Evolutionary conservation across 64 coral and sea anemone species (phyloP).

Genomic region (Montipora foliosa): DNA sequence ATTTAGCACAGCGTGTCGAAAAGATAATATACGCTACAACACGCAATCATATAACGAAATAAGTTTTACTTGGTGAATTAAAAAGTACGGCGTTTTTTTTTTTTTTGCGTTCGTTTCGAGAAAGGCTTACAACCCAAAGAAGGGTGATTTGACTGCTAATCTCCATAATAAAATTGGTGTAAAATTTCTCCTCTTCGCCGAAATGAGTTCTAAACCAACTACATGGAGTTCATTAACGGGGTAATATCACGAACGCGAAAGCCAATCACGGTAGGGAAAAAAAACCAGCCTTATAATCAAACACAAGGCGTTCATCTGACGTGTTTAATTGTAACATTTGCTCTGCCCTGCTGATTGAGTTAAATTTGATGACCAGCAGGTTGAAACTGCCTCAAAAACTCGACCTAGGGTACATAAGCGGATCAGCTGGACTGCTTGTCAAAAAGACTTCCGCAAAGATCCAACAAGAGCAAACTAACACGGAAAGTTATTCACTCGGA

Average conservation of each 20-base stretch:
- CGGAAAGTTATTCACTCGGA: neutral
- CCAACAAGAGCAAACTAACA: neutral
- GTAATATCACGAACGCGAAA: neutral
- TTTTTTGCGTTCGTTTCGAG: neutral
- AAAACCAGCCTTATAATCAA: conserved; percentile 15
- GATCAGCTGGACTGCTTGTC: conserved; percentile 29
- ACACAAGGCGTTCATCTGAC: conserved; percentile 37
- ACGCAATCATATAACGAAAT: neutral
- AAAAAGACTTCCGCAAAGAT: neutral
- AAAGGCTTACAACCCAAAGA: conserved; percentile 12
- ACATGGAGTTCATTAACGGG: conserved; percentile 50
- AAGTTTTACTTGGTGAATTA: neutral
- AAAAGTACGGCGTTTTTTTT: conserved; percentile 14
- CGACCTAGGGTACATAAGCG: conserved; percentile 21
- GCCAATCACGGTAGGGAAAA: conserved; percentile 23
- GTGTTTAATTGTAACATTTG: conserved; percentile 75
- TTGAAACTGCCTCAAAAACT: neutral
- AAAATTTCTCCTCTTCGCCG: conserved; percentile 58
- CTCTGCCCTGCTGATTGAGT: conserved; percentile 30
- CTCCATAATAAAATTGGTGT: conserved; percentile 58
- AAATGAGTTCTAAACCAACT: conserved; percentile 76
- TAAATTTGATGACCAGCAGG: conserved; percentile 49
- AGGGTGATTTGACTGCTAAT: conserved; percentile 39
- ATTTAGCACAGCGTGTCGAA: neutral
- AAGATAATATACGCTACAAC: conserved; percentile 1